Percentiles rank a stretch among this genome's conserved stretches.
Conservation (phyloP, 2,797 vertebrate species). For the Pempheris klunzingeri region DNA sequence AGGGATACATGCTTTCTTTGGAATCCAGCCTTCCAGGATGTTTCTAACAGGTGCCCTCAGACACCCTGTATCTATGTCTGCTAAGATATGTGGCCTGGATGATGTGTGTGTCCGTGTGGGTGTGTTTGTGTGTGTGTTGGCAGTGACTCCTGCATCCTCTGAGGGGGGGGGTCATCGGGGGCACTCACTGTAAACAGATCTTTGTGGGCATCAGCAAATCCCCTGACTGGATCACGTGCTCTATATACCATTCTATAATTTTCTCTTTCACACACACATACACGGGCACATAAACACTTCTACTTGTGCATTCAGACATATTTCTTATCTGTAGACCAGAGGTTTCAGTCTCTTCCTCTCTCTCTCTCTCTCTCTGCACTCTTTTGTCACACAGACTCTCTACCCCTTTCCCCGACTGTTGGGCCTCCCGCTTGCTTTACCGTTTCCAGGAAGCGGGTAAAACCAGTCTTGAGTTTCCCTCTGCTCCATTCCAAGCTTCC, state of each 20-base stretch:
- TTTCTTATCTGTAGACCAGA: conserved; percentile 60
- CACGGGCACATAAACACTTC: conserved; percentile 55
- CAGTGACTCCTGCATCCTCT: conserved; percentile 70
- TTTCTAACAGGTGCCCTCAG: conserved; percentile 75
- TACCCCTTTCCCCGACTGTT: conserved; percentile 60
- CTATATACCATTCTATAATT: conserved; percentile 65
- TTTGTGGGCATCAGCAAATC: conserved; percentile 79
- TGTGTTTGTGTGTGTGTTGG: conserved; percentile 61
- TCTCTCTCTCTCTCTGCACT: conserved; percentile 1
- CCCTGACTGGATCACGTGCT: conserved; percentile 53
- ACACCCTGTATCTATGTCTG: conserved; percentile 74
- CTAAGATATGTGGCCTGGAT: conserved; percentile 66
- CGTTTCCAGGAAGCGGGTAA: conserved; percentile 83
- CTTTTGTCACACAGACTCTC: conserved; percentile 40
- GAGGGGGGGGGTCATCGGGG: conserved; percentile 73
- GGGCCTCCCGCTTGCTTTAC: conserved; percentile 76
- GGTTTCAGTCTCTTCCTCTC: conserved; percentile 35
- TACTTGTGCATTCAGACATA: conserved; percentile 57
- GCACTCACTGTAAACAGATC: conserved; percentile 82
- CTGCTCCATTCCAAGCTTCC: conserved; percentile 76
- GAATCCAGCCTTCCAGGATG: conserved; percentile 64
- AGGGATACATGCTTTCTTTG: conserved; percentile 56
- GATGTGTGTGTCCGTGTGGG: conserved; percentile 43
- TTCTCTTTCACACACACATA: conserved; percentile 53
- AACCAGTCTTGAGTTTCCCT: conserved; percentile 85